Evolutionary conservation across 2,797 vertebrate genomes (phyloP), one percentile per base, ranked within the genome.

Genomic region (Lacerta viridis): DNA sequence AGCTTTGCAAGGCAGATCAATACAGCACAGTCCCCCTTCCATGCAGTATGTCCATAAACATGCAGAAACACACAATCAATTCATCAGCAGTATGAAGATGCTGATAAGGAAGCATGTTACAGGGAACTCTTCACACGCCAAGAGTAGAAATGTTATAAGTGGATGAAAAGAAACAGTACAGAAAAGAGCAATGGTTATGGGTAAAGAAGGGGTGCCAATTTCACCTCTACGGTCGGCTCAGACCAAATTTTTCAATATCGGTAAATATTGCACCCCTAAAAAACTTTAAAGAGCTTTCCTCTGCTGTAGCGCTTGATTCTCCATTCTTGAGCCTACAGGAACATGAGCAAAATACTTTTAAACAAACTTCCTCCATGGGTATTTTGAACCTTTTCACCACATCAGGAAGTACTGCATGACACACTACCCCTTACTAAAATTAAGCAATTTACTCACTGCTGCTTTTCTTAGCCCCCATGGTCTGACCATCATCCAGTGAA

Each of bases 401-500:
- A 86, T 9, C 3, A 55, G 39, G 75, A 79, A 39, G 80, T 0
- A 9, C 2, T 88, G 75, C 83, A 89, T 6, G 83, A 79, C 61
- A 59, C 36, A 85, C 46, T 80, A 76, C 29, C 83, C 41, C 3
- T 80, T 43, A 17, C 18, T 75, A 79, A 89, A 15, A 11, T 87
- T 39, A 91, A 83, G 0, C 66, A 91, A 64, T 79, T 71, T 95
- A 99, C 98, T 99, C 97, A 99, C 99, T 99, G 93, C 97, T 98
- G 97, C 98, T 98, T 93, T 97, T 99, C 95, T 98, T 99, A 72
- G 98, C 98, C 41, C 97, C 97, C 90, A 97, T 61, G 41, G 97
- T 96, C 64, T 99, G 98, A 1, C 98, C 94, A 90, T 99, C 99
- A 84, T 99, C 99, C 88, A 99, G 97, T n/a, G 99, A 99, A 96